phyloP scores from a whole-genome alignment of 2,113 vertebrate genomes.

The Malurus cyaneus region DNA sequence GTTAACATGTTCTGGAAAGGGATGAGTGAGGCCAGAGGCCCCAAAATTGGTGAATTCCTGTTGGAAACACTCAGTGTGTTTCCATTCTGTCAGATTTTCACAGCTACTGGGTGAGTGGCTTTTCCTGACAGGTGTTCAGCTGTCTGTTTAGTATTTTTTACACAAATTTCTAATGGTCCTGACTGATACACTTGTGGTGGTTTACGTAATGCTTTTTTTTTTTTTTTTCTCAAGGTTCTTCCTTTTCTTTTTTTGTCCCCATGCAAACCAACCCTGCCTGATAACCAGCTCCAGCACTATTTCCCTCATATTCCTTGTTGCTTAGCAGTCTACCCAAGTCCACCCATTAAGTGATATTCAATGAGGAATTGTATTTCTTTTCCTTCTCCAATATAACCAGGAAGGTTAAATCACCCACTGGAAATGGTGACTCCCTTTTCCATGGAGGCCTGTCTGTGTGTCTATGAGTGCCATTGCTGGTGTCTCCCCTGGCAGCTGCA shows the following conservation, averaged over 20 bases:
- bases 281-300: background rate
- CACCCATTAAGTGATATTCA: background rate
- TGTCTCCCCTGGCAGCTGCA: background rate
- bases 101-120: background rate
- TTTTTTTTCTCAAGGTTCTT: background rate
- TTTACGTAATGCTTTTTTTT: background rate
- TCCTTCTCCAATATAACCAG: background rate
- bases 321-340: background rate
- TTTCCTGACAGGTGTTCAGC: background rate
- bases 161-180: background rate
- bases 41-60: background rate
- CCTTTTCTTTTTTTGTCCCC: background rate
- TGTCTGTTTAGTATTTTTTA: background rate
- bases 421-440: background rate
- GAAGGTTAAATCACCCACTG: rapidly evolving
- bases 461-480: rapidly evolving
- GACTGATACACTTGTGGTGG: background rate
- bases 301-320: background rate
- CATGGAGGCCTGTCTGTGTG: background rate
- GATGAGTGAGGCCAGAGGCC: background rate
- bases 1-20: background rate
- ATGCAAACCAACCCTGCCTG: background rate
- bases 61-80: rapidly evolving
- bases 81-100: background rate
- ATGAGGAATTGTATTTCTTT: background rate